Evolutionary conservation across 2,797 vertebrate species (phyloP).

Genomic region (Pseudochaenichthys georgianus): DNA sequence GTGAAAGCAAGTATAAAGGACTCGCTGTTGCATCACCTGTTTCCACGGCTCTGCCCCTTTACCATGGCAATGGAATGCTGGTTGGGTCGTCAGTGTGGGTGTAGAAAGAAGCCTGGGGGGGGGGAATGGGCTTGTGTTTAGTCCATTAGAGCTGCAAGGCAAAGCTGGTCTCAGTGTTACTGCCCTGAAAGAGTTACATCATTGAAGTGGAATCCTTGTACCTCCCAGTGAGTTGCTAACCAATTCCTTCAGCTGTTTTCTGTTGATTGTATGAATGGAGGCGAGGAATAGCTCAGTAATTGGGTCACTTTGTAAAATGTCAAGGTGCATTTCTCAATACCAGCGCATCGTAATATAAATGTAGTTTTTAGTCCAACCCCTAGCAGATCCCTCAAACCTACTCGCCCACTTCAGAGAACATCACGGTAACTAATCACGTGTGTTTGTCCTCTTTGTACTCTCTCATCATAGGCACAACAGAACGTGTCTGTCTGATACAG

Average conservation of each 20-base stretch:
- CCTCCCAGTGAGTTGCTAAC: conserved; percentile 64
- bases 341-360: conserved; percentile 50
- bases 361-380: conserved; percentile 31
- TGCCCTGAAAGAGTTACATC: conserved; percentile 79
- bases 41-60: conserved; percentile 73
- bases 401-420: conserved; percentile 22
- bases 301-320: conserved; percentile 60
- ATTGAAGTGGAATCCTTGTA: conserved; percentile 74
- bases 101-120: conserved; percentile 71
- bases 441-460: conserved; percentile 44
- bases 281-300: conserved; percentile 60
- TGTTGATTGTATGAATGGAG: conserved; percentile 72
- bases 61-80: conserved; percentile 82
- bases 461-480: conserved; percentile 92
- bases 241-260: conserved; percentile 74
- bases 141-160: conserved; percentile 68
- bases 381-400: conserved; percentile 46
- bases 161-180: conserved; percentile 63
- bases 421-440: conserved; percentile 40
- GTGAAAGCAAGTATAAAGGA: conserved; percentile 65
- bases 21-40: conserved; percentile 79
- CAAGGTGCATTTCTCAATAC: conserved; percentile 52
- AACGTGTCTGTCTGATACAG: conserved; percentile 99
- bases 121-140: conserved; percentile 75
- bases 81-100: conserved; percentile 73